Evolutionary conservation across 2,888 invertebrate species (phyloP), one percentile per base, ranked within the genome.

Genomic region (Cephus sareptanus): DNA sequence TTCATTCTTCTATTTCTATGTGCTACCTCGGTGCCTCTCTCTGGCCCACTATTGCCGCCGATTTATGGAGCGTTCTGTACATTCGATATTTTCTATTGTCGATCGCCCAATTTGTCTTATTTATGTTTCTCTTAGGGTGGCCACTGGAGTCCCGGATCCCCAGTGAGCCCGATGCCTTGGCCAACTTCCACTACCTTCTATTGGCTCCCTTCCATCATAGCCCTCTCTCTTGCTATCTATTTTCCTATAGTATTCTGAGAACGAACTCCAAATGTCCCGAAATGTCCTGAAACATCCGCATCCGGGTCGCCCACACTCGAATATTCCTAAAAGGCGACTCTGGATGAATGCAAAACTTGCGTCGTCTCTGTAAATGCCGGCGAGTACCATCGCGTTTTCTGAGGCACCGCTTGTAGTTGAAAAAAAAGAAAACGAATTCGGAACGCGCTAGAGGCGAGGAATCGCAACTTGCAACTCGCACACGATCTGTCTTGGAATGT

Each of bases 51-150:
- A 15, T 15, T 15, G 40, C 15, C 40, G 40, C 85, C 90, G 89
- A 91, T 91, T 91, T 91, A 91, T 91, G 90, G 89, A 85, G 87
- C 90, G 88, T 90, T 90, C 88, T 89, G 89, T 90, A 89, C 90
- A 90, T 90, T 90, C 90, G 89, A 90, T 91, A 91, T 89, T 91
- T 91, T 91, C 91, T 90, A 91, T 91, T 90, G 90, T 90, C 90
- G 89, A 90, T 91, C 88, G 89, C 86, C 90, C 90, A 89, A 90
- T 91, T 91, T 89, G 89, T 90, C 90, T 91, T 91, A 90, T 91
- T 91, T 91, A 91, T 91, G 90, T 90, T 90, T 90, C 90, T 90
- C 88, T 89, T 89, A 89, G 86, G 85, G 85, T 83, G 84, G 83
- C 75, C 77, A 76, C 79, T 34, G 40, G 40, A 40, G 40, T 15